Evolutionary conservation across 2,888 invertebrate species (phyloP).

Genomic region (Hypomecis atomaria): DNA sequence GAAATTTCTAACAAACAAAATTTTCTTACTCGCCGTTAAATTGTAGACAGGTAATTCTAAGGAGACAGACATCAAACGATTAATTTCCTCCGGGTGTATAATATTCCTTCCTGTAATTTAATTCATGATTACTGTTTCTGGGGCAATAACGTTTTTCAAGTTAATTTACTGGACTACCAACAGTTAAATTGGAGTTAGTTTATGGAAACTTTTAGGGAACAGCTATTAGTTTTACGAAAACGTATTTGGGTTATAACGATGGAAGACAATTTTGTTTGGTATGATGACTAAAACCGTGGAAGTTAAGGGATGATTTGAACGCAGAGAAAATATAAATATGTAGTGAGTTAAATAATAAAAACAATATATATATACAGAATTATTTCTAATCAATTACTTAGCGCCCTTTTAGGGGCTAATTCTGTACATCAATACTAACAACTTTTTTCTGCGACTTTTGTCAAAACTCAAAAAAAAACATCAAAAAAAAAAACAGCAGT

Average conservation of each 20-base stretch:
- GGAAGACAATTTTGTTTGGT: neutral
- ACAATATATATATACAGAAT: too few species aligned
- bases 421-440: too few species aligned
- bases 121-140: conserved; percentile 34
- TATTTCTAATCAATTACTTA: too few species aligned
- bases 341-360: too few species aligned
- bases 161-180: conserved; percentile 34
- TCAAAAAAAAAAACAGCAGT: too few species aligned
- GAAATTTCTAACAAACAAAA: neutral
- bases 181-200: conserved; percentile 25
- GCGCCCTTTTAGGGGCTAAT: too few species aligned
- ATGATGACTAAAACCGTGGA: too few species aligned
- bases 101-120: conserved; percentile 33
- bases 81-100: conserved; percentile 41
- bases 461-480: too few species aligned
- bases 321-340: too few species aligned
- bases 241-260: neutral
- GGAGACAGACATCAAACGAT: conserved; percentile 7
- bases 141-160: conserved; percentile 35
- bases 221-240: neutral
- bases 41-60: neutral
- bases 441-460: too few species aligned
- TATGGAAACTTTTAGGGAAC: conserved; percentile 2
- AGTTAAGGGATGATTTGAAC: too few species aligned
- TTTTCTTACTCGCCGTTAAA: neutral